Evolutionary conservation across 2,888 invertebrate genomes (phyloP).

Genomic region (Cataglyphis altisquamis): DNA sequence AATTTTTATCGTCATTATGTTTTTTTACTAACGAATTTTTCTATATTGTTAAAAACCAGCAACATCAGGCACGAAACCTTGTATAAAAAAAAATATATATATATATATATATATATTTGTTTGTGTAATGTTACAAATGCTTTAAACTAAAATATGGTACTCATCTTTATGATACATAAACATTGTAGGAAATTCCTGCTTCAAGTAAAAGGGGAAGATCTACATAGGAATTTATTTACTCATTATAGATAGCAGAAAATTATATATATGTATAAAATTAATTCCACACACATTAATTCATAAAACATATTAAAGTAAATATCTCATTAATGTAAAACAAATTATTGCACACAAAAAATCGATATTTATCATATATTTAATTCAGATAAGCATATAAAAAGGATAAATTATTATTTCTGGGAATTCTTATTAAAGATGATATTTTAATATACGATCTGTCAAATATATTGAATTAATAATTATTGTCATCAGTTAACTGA

Average conservation of each 20-base stretch:
- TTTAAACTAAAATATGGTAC: neutral
- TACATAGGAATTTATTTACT: neutral
- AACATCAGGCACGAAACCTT: neutral
- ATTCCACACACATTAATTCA: no score
- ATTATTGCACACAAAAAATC: neutral
- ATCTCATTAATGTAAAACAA: no score
- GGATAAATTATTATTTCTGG: neutral
- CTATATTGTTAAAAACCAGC: neutral
- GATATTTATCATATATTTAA: neutral
- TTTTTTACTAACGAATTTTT: neutral
- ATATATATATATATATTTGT: neutral
- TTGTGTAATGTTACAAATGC: neutral
- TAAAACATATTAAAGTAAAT: no score
- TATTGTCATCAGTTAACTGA: neutral
- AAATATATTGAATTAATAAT: neutral
- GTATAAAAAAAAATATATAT: neutral
- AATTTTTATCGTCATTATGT: neutral
- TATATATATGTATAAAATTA: neutral
- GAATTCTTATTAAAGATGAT: neutral
- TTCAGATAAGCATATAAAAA: neutral
- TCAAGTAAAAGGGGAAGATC: neutral
- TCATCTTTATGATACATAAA: neutral
- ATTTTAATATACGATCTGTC: neutral
- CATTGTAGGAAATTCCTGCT: neutral
- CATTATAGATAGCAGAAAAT: neutral